Evolutionary conservation across 2,797 vertebrate species (phyloP).

Genomic region (Botia almorhae): DNA sequence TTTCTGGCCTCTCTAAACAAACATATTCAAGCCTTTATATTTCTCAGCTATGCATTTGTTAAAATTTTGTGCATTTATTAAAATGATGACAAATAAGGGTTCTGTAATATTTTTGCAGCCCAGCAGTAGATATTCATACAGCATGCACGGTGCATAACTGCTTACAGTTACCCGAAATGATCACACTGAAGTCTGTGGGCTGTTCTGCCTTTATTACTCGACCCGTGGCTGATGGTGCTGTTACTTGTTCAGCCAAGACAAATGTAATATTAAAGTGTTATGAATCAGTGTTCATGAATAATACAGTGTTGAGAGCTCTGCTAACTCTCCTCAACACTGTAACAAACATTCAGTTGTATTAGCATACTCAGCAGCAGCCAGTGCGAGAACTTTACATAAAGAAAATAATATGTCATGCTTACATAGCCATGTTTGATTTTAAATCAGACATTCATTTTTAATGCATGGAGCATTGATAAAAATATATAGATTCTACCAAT

Average conservation of each 20-base stretch:
- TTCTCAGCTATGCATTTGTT: background rate
- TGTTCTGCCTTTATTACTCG: background rate
- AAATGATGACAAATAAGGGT: background rate
- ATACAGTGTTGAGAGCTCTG: constrained; percentile 50
- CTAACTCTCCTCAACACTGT: constrained; percentile 50
- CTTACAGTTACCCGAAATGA: background rate
- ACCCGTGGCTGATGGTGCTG: background rate
- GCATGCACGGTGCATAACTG: background rate
- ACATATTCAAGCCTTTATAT: background rate
- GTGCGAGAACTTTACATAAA: constrained; percentile 24
- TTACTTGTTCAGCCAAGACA: constrained; percentile 31
- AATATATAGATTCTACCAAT: background rate
- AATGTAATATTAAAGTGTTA: constrained; percentile 55
- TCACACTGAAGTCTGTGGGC: background rate
- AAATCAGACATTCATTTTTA: background rate
- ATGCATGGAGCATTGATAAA: background rate
- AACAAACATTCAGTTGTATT: constrained; percentile 47
- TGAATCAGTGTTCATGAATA: constrained; percentile 54
- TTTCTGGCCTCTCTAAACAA: background rate
- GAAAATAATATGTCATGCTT: constrained; percentile 20
- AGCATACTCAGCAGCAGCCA: constrained; percentile 28
- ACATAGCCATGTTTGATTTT: background rate
- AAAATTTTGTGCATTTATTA: background rate
- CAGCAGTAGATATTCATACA: background rate
- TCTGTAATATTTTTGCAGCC: background rate